These are phyloP conservation scores for Sminthurinus aureus DNA, from an alignment of 2,888 invertebrate species.

Conservation along the genomic window DNA sequence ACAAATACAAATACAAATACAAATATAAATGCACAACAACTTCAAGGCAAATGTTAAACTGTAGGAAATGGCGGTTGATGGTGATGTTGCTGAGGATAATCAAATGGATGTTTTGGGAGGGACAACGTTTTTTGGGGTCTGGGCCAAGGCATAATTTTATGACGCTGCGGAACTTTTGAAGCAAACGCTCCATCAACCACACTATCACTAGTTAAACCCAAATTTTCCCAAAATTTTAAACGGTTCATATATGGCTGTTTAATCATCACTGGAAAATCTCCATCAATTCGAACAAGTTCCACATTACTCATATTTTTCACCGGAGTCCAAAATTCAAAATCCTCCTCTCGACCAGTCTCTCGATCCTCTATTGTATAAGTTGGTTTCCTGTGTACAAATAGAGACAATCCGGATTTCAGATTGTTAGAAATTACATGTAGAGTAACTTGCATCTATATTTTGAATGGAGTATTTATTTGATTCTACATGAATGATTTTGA, in stretches of 20 bases:
- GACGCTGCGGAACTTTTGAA: too few species aligned
- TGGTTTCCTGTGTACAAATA: constrained; percentile 38
- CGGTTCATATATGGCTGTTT: constrained; percentile 42
- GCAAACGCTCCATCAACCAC: constrained; percentile 21
- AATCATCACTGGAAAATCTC: constrained; percentile 50
- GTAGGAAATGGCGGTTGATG: too few species aligned
- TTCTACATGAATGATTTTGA: too few species aligned
- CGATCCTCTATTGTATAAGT: constrained; percentile 42
- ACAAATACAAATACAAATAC: too few species aligned
- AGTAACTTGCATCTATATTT: too few species aligned
- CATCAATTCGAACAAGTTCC: constrained; percentile 40
- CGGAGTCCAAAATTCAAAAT: constrained; percentile 46
- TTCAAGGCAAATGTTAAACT: too few species aligned
- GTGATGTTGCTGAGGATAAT: too few species aligned
- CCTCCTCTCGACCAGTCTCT: constrained; percentile 18
- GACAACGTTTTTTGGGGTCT: too few species aligned
- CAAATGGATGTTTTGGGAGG: too few species aligned
- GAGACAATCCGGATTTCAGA: neutral
- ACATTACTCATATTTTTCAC: constrained; percentile 37
- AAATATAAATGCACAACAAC: too few species aligned
- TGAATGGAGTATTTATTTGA: too few species aligned
- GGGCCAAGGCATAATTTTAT: too few species aligned
- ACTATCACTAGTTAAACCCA: constrained; percentile 45
- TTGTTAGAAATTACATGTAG: neutral
- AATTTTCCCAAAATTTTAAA: constrained; percentile 45